Evolutionary conservation across 35 echinoderm and acorn worm genomes (phyloP).

Genomic region (Apostichopus parvimensis): DNA sequence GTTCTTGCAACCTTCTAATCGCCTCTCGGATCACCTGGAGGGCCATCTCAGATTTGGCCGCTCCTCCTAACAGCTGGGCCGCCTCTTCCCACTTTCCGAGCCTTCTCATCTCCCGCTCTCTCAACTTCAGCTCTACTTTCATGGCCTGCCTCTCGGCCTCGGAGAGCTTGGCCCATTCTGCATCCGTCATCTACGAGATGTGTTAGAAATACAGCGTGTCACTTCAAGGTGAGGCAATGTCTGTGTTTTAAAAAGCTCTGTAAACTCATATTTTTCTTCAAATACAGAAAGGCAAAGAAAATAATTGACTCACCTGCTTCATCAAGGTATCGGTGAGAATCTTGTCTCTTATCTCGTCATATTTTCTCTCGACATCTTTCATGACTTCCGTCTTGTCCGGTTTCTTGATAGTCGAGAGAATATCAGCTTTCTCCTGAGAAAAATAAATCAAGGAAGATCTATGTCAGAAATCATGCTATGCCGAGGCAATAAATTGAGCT

Average conservation of each 20-base stretch:
- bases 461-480: too few species aligned
- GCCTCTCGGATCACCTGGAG: slow-evolving; percentile 31
- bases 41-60: slow-evolving; percentile 56
- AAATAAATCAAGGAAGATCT: not conserved
- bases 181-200: slow-evolving; percentile 32
- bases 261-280: not conserved
- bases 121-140: slow-evolving; percentile 73
- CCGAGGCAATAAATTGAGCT: too few species aligned
- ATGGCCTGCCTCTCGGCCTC: slow-evolving; percentile 69
- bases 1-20: not conserved
- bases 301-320: slow-evolving; percentile 42
- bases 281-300: not conserved
- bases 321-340: slow-evolving; percentile 73
- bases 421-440: slow-evolving; percentile 33
- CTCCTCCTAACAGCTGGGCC: slow-evolving; percentile 61
- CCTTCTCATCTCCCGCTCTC: slow-evolving; percentile 76
- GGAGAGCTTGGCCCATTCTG: slow-evolving; percentile 71
- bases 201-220: not conserved
- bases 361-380: slow-evolving; percentile 74
- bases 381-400: slow-evolving; percentile 46
- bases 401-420: slow-evolving; percentile 31
- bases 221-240: not conserved
- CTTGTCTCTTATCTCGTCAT: slow-evolving; percentile 92
- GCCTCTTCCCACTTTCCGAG: slow-evolving; percentile 87
- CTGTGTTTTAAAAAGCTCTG: not conserved